Evolutionary conservation across 1,140 invertebrate species (phyloP).

Genomic region (Colletes latitarsis): DNA sequence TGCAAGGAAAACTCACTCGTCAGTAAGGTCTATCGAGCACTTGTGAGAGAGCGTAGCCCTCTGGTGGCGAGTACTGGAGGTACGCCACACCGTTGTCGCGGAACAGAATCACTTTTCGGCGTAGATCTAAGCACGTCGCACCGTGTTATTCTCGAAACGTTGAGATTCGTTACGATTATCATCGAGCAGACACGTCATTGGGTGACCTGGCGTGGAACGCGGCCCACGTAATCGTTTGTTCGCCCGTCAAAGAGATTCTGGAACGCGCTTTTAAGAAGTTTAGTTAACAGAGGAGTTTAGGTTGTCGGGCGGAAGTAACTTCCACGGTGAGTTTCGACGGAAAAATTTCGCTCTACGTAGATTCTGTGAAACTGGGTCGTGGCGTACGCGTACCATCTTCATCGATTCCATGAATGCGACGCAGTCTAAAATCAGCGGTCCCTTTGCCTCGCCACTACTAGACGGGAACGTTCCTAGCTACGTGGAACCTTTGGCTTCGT

Average conservation of each 20-base stretch:
- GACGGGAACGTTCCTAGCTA: neutral
- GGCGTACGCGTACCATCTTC: neutral
- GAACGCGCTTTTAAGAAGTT: constrained; percentile 51
- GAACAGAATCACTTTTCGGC: too few relatives aligned
- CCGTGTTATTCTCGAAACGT: constrained; percentile 21
- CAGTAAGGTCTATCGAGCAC: too few relatives aligned
- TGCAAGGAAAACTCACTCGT: neutral
- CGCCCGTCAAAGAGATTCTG: constrained; percentile 33
- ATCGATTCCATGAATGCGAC: neutral
- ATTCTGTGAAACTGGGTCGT: neutral
- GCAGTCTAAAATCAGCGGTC: neutral
- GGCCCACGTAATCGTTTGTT: neutral
- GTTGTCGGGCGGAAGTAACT: constrained; percentile 37
- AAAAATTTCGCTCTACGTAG: constrained; percentile 4
- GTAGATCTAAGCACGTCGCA: too few relatives aligned
- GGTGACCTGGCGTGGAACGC: constrained; percentile 4
- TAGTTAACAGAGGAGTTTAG: constrained; percentile 35
- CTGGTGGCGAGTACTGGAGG: too few relatives aligned
- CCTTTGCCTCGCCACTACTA: neutral
- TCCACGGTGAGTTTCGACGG: constrained; percentile 17
- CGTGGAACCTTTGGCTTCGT: neutral
- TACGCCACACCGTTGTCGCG: too few relatives aligned
- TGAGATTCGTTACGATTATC: constrained; percentile 17
- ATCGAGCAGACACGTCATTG: neutral
- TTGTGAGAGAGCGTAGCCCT: too few relatives aligned